A percentile compares a stretch with the other conserved stretches of the same genome.
These are phyloP conservation scores for Drosophila kambysellisi DNA, from an alignment of 2,888 invertebrate species.

Conservation along the genomic window DNA sequence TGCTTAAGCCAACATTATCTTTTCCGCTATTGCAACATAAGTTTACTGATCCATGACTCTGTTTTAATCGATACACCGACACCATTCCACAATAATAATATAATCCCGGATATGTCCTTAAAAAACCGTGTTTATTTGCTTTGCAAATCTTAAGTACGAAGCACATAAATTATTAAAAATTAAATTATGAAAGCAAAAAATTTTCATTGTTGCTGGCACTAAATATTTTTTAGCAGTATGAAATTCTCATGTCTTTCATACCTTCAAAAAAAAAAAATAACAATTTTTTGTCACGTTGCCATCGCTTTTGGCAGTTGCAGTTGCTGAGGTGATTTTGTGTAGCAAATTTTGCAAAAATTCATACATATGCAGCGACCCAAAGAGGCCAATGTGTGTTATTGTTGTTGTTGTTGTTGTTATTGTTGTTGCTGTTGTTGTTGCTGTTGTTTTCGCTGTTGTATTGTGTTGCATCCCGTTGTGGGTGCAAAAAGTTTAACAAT, in stretches of 20 bases:
- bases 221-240: background rate
- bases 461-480: slow-evolving; percentile 45
- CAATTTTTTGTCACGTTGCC: slow-evolving; percentile 18
- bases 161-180: background rate
- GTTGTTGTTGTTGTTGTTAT: slow-evolving; percentile 4
- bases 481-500: slow-evolving; percentile 79
- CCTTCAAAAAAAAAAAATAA: background rate
- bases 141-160: background rate
- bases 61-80: background rate
- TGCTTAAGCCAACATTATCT: background rate
- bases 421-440: slow-evolving; percentile 3
- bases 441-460: slow-evolving; percentile 7
- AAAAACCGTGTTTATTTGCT: background rate
- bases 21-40: background rate
- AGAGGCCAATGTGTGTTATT: slow-evolving; percentile 25
- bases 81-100: background rate
- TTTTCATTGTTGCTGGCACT: background rate
- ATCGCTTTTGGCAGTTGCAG: slow-evolving; percentile 60
- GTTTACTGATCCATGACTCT: background rate
- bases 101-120: background rate
- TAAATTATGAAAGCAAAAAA: background rate
- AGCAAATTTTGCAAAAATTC: slow-evolving; percentile 58
- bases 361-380: slow-evolving; percentile 50
- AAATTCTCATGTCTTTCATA: background rate
- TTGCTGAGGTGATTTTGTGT: slow-evolving; percentile 58